A percentile compares a stretch with the other conserved stretches of the same genome.
These are phyloP conservation scores for Antechinus flavipes DNA, from an alignment of 2,113 vertebrate species.

Conservation along the genomic window DNA sequence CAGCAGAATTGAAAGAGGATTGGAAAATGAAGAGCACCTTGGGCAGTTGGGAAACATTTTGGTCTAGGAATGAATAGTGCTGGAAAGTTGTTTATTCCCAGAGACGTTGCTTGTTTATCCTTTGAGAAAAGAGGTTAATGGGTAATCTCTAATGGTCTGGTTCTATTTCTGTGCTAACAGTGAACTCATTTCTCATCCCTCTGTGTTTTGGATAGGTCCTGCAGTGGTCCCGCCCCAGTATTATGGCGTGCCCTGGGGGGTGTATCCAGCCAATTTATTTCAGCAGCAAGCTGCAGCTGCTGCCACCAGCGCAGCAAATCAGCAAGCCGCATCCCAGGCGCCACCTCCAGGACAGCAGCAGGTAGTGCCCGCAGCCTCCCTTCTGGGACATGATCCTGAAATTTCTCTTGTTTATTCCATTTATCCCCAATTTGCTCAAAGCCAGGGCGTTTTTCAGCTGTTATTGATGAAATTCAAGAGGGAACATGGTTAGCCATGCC, in stretches of 20 bases:
- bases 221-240: slow-evolving; percentile 98
- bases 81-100: neutral
- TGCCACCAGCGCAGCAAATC: slow-evolving; percentile 90
- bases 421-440: neutral
- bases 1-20: neutral
- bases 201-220: slow-evolving; percentile 87
- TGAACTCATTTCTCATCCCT: neutral
- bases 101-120: neutral
- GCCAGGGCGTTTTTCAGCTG: neutral
- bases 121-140: neutral
- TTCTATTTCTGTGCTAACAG: neutral
- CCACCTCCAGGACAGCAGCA: slow-evolving; percentile 93
- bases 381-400: neutral
- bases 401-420: neutral
- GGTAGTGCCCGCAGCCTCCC: slow-evolving; percentile 81
- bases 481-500: neutral
- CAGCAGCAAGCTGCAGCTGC: slow-evolving; percentile 95
- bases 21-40: neutral
- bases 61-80: neutral
- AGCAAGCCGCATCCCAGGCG: slow-evolving; percentile 95
- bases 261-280: slow-evolving; percentile 98
- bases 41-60: neutral
- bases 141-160: neutral
- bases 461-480: neutral
- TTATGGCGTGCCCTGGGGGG: slow-evolving; percentile 98